Percentiles rank a stretch among this genome's conserved stretches.
phyloP scores from a whole-genome alignment of 1,140 invertebrate species.

The Stegodyphus dumicola region DNA sequence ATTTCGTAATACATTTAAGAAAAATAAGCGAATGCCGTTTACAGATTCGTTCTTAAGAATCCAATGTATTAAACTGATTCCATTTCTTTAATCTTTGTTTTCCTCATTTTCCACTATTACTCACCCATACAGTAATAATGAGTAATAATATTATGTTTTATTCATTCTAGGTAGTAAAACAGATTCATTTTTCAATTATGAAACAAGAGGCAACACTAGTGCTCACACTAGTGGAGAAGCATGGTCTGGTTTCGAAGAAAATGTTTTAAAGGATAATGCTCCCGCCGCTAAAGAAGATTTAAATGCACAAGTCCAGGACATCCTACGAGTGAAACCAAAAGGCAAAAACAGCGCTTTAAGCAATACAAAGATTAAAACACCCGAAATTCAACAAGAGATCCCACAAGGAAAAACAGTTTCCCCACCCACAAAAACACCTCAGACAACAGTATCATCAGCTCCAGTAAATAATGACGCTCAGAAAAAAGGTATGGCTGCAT shows the following conservation, averaged over 20 bases:
- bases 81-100: not conserved
- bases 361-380: not conserved
- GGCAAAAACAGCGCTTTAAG: not conserved
- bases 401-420: slow-evolving; percentile 1
- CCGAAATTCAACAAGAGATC: not conserved
- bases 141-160: not conserved
- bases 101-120: not conserved
- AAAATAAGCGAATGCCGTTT: too few species aligned
- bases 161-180: slow-evolving; percentile 27
- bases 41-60: not conserved
- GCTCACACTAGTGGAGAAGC: slow-evolving; percentile 35
- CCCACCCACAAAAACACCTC: not conserved
- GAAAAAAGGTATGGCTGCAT: not conserved
- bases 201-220: slow-evolving; percentile 37
- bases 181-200: slow-evolving; percentile 42
- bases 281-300: slow-evolving; percentile 1
- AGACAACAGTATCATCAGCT: not conserved
- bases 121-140: not conserved
- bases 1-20: too few species aligned
- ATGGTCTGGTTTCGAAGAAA: slow-evolving; percentile 12
- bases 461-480: not conserved
- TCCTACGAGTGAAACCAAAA: slow-evolving; percentile 34
- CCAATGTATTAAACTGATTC: not conserved
- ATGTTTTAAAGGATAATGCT: not conserved
- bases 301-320: slow-evolving; percentile 8